These are phyloP conservation scores for Microtus oregoni DNA, from an alignment of 2,113 vertebrate species.

Conservation along the genomic window DNA sequence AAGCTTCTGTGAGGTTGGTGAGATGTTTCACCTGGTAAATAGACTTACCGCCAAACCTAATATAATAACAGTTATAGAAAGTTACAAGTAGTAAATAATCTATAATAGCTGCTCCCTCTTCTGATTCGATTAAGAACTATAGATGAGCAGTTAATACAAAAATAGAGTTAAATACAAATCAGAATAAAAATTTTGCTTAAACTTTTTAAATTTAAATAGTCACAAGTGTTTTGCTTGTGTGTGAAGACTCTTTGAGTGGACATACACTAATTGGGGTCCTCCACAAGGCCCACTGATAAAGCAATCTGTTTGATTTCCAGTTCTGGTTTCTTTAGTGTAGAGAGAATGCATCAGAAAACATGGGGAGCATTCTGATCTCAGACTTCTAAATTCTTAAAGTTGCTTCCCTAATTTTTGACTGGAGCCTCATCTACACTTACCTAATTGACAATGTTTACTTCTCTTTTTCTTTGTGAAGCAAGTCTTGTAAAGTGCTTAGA, in stretches of 20 bases:
- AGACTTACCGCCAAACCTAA: neutral
- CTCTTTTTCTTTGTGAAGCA: conserved; percentile 9
- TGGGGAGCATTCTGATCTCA: neutral
- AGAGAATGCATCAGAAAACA: neutral
- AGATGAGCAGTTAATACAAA: conserved; percentile 35
- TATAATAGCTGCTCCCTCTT: neutral
- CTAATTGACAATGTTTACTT: neutral
- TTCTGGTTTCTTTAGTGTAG: neutral
- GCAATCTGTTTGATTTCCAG: conserved; percentile 8
- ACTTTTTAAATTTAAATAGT: conserved; percentile 27
- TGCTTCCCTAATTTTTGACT: neutral
- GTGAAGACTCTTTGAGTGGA: neutral
- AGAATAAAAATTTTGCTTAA: neutral
- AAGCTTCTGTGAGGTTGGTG: neutral
- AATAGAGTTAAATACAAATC: neutral
- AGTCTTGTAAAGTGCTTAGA: neutral
- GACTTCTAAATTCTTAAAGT: conserved; percentile 14
- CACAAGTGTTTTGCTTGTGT: conserved; percentile 15
- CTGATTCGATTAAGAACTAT: neutral
- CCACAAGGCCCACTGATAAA: neutral
- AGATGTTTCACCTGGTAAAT: neutral
- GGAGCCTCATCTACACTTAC: neutral
- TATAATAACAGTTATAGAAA: neutral
- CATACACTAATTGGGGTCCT: neutral
- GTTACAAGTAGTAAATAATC: neutral